Evolutionary conservation across 2,888 invertebrate genomes (phyloP).

Genomic region (Drosophila nr. perissopoda): DNA sequence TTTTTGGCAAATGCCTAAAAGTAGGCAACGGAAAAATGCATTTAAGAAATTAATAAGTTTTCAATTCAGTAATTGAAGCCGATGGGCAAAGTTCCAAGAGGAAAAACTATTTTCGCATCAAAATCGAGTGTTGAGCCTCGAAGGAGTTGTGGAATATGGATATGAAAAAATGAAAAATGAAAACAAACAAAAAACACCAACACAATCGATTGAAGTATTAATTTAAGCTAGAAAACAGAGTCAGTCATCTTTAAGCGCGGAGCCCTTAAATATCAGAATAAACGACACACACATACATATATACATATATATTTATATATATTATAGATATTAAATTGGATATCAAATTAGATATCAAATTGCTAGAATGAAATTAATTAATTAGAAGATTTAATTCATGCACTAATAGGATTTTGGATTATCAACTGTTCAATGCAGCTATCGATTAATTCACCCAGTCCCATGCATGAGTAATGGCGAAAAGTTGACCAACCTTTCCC

Average conservation of each 20-base stretch:
- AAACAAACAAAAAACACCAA: background rate
- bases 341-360: background rate
- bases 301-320: background rate
- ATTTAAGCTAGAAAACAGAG: background rate
- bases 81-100: background rate
- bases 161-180: background rate
- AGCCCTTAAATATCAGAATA: background rate
- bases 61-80: background rate
- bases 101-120: background rate
- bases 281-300: background rate
- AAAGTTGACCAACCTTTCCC: constrained; percentile 4
- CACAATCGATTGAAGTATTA: background rate
- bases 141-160: background rate
- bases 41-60: background rate
- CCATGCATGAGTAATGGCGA: constrained; percentile 32
- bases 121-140: background rate
- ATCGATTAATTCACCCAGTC: constrained; percentile 42
- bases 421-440: constrained; percentile 27
- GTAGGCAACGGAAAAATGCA: background rate
- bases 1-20: background rate
- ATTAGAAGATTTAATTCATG: constrained; percentile 4
- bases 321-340: no score
- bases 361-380: constrained; percentile 6
- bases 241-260: background rate
- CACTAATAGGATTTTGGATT: constrained; percentile 44